Conservation (phyloP, 2,888 invertebrate genomes). For the Chromoteleia sp. region DNA sequence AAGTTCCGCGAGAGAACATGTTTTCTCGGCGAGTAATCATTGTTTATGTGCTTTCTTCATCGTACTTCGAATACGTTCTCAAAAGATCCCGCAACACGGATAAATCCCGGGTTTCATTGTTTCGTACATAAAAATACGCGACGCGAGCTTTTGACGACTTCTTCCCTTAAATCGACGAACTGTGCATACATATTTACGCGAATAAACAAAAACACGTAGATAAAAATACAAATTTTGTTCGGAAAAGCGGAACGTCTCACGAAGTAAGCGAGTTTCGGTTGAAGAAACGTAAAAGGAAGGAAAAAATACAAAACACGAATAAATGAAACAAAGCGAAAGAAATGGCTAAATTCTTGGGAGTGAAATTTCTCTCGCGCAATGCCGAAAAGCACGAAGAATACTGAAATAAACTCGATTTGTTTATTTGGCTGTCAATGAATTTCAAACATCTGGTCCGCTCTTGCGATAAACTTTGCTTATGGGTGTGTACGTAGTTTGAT, state of each 20-base stretch:
- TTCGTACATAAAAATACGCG: slow-evolving; percentile 20
- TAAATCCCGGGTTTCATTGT: slow-evolving; percentile 42
- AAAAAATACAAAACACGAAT: background rate
- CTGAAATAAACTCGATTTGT: slow-evolving; percentile 32
- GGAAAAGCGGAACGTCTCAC: slow-evolving; percentile 3
- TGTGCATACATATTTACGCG: background rate
- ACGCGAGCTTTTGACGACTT: slow-evolving; percentile 17
- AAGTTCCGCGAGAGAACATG: slow-evolving; percentile 36
- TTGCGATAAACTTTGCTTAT: slow-evolving; percentile 12
- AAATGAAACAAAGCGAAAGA: background rate
- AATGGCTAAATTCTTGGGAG: background rate
- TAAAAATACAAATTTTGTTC: background rate
- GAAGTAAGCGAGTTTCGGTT: slow-evolving; percentile 1
- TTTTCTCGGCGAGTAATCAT: slow-evolving; percentile 48
- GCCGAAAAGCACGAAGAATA: background rate
- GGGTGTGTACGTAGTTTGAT: slow-evolving; percentile 1
- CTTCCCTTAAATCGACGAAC: slow-evolving; percentile 23
- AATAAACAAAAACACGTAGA: too few species aligned
- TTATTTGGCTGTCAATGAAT: slow-evolving; percentile 53
- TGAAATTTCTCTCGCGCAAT: slow-evolving; percentile 28
- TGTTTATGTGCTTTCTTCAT: slow-evolving; percentile 51
- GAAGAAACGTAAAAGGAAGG: background rate
- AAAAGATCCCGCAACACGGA: slow-evolving; percentile 33
- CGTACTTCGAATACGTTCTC: slow-evolving; percentile 19
- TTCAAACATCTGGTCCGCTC: slow-evolving; percentile 22